These are phyloP conservation scores for Plumapathes pennacea DNA, from an alignment of 92 coral and sea anemone species.

Conservation along the genomic window DNA sequence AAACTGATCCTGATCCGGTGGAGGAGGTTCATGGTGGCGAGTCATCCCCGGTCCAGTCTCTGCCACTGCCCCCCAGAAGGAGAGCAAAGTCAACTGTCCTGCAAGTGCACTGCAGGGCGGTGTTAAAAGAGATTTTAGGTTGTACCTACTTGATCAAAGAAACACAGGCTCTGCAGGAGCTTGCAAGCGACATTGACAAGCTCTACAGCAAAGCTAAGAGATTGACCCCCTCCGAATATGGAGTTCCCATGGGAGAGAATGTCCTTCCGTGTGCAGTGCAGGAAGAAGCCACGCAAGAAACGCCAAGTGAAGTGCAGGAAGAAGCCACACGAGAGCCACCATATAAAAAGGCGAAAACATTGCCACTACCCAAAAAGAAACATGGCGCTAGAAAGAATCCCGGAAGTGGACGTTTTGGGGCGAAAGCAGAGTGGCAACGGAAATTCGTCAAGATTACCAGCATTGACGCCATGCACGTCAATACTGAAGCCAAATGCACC, in stretches of 20 bases:
- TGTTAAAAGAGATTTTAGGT: not conserved
- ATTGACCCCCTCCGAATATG: not conserved
- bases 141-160: not conserved
- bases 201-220: not conserved
- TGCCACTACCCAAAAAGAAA: not conserved
- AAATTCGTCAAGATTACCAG: not conserved
- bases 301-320: not conserved
- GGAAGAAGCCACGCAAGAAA: not conserved
- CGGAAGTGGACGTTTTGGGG: conserved; percentile 5
- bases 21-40: not conserved
- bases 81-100: not conserved
- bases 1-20: not conserved
- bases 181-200: not conserved
- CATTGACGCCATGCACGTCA: not conserved
- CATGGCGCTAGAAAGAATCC: conserved; percentile 6
- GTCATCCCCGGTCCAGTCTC: not conserved
- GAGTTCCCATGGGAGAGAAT: not conserved
- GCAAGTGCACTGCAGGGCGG: not conserved
- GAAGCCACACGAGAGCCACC: not conserved
- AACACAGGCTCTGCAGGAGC: not conserved
- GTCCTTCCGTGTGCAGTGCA: not conserved
- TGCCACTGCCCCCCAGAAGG: not conserved
- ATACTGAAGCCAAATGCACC: too few species aligned
- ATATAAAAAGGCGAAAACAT: not conserved
- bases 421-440: conserved; percentile 8